Evolutionary conservation across 2,113 vertebrate species (phyloP).

Genomic region (Strigops habroptila): DNA sequence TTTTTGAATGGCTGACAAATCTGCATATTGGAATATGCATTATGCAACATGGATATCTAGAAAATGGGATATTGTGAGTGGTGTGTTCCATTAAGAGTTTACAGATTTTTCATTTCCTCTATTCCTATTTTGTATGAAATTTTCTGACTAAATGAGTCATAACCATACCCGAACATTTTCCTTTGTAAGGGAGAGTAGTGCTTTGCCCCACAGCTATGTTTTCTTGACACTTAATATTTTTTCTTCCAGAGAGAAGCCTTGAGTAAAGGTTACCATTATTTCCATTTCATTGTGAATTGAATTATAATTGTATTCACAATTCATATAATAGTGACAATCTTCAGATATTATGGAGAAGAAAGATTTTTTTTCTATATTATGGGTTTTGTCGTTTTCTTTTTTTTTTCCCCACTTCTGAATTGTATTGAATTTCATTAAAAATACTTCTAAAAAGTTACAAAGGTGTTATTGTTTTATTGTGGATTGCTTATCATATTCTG

Average conservation of each 20-base stretch:
- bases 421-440: neutral
- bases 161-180: neutral
- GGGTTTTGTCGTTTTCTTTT: fast-evolving
- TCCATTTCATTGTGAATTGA: neutral
- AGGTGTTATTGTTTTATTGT: neutral
- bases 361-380: neutral
- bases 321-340: neutral
- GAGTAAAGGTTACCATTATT: neutral
- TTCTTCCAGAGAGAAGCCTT: neutral
- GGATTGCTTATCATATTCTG: fast-evolving
- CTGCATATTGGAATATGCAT: neutral
- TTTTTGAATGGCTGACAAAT: neutral
- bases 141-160: neutral
- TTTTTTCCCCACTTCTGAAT: neutral
- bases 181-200: neutral
- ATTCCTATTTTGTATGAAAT: neutral
- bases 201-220: neutral
- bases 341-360: neutral
- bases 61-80: neutral
- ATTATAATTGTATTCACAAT: neutral
- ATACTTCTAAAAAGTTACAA: neutral
- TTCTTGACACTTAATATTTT: neutral
- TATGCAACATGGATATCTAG: neutral
- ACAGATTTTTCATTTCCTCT: neutral
- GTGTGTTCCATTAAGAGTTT: neutral